These are phyloP conservation scores for Nannospalax galili DNA, from an alignment of 2,113 vertebrate species.

Conservation along the genomic window DNA sequence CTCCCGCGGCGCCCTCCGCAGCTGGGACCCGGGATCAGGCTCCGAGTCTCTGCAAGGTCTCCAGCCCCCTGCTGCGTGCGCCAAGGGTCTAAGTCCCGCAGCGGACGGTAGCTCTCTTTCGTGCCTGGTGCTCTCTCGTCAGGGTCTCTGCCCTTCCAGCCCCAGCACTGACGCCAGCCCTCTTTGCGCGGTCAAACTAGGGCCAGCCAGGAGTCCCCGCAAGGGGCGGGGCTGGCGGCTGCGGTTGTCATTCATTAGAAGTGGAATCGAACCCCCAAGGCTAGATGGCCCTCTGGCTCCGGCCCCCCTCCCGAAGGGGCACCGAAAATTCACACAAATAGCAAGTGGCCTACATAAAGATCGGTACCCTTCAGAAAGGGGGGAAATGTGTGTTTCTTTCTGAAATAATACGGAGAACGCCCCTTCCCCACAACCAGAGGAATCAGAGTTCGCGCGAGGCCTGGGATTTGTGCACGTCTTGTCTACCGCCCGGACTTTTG, in stretches of 20 bases:
- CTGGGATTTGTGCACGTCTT: background rate
- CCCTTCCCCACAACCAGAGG: background rate
- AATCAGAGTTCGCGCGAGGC: background rate
- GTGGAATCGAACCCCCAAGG: background rate
- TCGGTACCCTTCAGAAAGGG: conserved; percentile 56
- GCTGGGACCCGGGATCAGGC: background rate
- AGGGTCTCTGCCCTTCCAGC: conserved; percentile 28
- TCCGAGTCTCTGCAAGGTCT: background rate
- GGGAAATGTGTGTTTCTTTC: background rate
- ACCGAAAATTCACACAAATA: background rate
- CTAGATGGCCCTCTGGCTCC: background rate
- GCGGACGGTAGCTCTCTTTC: background rate
- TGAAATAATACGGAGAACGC: background rate
- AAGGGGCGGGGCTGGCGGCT: conserved; percentile 47
- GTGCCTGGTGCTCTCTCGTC: background rate
- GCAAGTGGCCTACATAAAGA: conserved; percentile 51
- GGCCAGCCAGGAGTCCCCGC: conserved; percentile 4
- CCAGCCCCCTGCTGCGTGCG: background rate
- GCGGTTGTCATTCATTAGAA: background rate
- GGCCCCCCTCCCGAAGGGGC: background rate
- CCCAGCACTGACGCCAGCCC: conserved; percentile 68
- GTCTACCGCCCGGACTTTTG: background rate
- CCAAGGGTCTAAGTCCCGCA: background rate
- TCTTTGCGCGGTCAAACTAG: conserved; percentile 77
- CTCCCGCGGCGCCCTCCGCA: background rate